phyloP scores from a whole-genome alignment of 1,140 invertebrate species.

The Pogonomyrmex barbatus region DNA sequence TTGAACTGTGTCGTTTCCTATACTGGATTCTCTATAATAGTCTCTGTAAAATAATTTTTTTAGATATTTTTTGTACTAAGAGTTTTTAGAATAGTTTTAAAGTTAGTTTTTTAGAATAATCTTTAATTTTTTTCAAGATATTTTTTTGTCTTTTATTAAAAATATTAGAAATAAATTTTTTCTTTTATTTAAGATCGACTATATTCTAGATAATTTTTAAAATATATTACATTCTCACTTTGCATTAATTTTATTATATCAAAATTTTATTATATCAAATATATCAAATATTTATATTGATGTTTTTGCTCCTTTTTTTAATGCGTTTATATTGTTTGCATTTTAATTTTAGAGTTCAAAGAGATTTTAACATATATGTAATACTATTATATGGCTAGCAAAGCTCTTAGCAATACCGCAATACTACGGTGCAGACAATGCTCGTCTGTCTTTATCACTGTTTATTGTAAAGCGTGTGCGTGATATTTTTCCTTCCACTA shows the following conservation, averaged over 20 bases:
- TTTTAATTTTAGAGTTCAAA: no score
- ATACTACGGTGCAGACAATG: no score
- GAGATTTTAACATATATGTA: no score
- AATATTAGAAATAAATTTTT: background rate
- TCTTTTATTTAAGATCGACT: background rate
- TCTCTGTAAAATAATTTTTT: constrained; percentile 29
- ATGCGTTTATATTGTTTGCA: no score
- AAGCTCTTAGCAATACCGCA: no score
- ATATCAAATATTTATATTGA: background rate
- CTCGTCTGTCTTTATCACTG: no score
- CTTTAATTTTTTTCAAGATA: background rate
- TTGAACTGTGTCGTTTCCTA: constrained; percentile 80
- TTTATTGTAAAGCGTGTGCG: no score
- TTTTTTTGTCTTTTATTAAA: background rate
- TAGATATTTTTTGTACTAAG: background rate
- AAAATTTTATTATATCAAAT: background rate
- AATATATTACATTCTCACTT: background rate
- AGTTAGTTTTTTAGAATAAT: background rate
- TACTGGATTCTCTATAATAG: constrained; percentile 75
- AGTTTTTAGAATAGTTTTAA: background rate
- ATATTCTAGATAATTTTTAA: background rate
- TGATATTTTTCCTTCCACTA: no score
- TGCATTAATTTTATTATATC: background rate
- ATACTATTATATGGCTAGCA: no score
- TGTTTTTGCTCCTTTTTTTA: background rate